Evolutionary conservation across 2,797 vertebrate species (phyloP).

Genomic region (Antrozous pallidus): DNA sequence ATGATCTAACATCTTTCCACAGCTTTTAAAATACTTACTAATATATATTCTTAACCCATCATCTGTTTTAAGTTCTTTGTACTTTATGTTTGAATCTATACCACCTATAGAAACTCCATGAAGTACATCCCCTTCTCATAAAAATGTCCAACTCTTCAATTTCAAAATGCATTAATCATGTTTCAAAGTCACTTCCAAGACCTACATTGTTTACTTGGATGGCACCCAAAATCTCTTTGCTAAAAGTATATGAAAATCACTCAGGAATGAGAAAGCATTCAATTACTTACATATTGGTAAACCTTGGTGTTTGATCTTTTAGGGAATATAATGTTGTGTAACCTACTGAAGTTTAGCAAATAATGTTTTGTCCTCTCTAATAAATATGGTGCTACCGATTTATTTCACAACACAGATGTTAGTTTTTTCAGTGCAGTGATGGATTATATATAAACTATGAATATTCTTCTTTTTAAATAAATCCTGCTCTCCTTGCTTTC

Average conservation of each 20-base stretch:
- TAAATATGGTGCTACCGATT: background rate
- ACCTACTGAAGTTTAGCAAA: background rate
- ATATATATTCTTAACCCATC: background rate
- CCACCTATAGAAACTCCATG: background rate
- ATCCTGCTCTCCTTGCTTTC: background rate
- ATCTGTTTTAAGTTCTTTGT: background rate
- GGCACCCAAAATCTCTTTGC: background rate
- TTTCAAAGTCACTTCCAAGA: background rate
- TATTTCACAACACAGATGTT: background rate
- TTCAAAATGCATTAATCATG: background rate
- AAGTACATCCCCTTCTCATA: background rate
- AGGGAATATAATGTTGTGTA: background rate
- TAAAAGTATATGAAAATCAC: background rate
- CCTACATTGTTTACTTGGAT: background rate
- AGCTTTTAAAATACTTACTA: background rate
- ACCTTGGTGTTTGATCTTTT: background rate
- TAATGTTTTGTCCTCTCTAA: background rate
- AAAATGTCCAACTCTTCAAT: background rate
- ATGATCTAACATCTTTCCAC: background rate
- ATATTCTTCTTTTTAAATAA: background rate
- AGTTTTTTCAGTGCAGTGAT: background rate
- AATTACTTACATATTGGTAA: background rate
- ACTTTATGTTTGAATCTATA: slow-evolving; percentile 31
- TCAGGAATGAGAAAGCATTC: background rate
- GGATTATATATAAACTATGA: background rate